Evolutionary conservation across 2,113 vertebrate species (phyloP).

Genomic region (Rutilus rutilus): DNA sequence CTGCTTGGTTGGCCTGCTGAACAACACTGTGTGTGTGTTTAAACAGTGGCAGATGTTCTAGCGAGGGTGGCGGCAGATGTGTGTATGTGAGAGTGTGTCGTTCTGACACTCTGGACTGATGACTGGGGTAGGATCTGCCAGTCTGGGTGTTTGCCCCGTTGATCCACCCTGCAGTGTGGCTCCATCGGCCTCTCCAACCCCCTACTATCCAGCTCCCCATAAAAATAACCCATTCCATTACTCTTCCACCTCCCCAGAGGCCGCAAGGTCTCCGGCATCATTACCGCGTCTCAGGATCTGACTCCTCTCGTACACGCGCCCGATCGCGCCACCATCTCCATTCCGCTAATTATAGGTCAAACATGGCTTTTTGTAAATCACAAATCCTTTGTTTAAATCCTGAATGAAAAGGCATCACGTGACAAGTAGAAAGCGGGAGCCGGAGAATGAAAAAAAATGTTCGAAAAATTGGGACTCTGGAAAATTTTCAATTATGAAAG

Average conservation of each 20-base stretch:
- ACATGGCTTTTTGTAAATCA: constrained; percentile 97
- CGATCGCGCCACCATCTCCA: constrained; percentile 78
- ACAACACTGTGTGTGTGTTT: constrained; percentile 18
- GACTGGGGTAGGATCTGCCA: constrained; percentile 65
- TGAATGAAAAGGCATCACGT: constrained; percentile 77
- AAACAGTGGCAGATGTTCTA: constrained; percentile 64
- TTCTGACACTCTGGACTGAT: constrained; percentile 90
- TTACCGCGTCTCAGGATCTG: constrained; percentile 96
- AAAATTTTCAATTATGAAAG: constrained; percentile 98
- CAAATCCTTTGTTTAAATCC: constrained; percentile 98
- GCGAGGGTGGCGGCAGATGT: constrained; percentile 65
- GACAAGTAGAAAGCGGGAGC: background rate
- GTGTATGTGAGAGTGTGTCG: constrained; percentile 56
- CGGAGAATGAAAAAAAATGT: constrained; percentile 63
- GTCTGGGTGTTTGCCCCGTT: constrained; percentile 42
- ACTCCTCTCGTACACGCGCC: constrained; percentile 79
- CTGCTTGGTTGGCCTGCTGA: constrained; percentile 4
- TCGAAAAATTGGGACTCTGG: constrained; percentile 75
- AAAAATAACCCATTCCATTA: constrained; percentile 99
- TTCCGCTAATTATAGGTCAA: constrained; percentile 99
- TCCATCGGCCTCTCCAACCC: constrained; percentile 36
- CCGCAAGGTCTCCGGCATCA: constrained; percentile 98
- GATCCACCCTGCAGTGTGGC: constrained; percentile 48
- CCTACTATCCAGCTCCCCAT: constrained; percentile 65
- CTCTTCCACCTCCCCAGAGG: constrained; percentile 92